Conservation (phyloP, 2,113 vertebrate species). For the Clupea harengus region DNA sequence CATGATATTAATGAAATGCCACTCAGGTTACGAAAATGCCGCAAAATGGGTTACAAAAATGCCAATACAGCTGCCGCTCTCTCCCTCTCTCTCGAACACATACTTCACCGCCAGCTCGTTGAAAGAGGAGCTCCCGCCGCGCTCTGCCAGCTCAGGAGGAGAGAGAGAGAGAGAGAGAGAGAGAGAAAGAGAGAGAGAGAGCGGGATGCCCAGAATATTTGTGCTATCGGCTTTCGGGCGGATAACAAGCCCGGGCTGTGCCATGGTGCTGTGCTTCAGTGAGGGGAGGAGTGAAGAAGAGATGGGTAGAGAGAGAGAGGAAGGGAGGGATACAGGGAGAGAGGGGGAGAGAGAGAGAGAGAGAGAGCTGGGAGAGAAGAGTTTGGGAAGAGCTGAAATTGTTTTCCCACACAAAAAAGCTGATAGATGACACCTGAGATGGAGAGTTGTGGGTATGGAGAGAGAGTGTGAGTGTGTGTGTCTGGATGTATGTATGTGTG, state of each 20-base stretch:
- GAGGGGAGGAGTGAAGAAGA: background rate
- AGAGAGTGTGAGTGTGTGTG: background rate
- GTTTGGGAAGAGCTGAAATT: background rate
- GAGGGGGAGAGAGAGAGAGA: background rate
- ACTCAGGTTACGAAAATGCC: too few species aligned
- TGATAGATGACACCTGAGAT: background rate
- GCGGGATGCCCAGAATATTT: constrained; percentile 49
- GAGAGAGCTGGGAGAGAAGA: background rate
- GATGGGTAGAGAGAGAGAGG: background rate
- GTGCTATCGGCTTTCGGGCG: constrained; percentile 46
- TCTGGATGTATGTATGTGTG: background rate
- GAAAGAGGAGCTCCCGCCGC: constrained; percentile 45
- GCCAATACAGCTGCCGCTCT: background rate
- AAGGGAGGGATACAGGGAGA: background rate
- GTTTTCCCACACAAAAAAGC: background rate
- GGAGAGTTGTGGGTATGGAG: background rate
- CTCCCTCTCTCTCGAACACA: constrained; percentile 24
- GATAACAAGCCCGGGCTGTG: background rate
- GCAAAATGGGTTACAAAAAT: too few species aligned
- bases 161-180: background rate
- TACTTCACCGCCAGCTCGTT: constrained; percentile 36
- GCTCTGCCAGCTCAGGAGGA: constrained; percentile 27
- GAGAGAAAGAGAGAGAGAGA: background rate
- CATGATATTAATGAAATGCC: too few species aligned
- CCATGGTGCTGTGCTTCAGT: background rate